These are phyloP conservation scores for Pocillopora verrucosa DNA, from an alignment of 64 coral and sea anemone genomes.

Conservation along the genomic window DNA sequence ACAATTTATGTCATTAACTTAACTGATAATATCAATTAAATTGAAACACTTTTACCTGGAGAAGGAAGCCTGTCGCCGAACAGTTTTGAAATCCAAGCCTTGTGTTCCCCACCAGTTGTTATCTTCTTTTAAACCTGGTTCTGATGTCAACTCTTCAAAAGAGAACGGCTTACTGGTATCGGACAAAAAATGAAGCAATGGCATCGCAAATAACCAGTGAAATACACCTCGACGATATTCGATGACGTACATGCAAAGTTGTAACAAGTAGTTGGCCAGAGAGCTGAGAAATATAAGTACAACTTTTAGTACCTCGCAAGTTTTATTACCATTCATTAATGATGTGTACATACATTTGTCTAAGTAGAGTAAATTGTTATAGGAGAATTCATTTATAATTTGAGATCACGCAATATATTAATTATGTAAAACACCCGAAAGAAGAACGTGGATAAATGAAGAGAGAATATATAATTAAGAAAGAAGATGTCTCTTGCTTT, in stretches of 20 bases:
- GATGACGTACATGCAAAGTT: neutral
- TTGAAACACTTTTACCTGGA: neutral
- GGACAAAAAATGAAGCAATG: slow-evolving; percentile 21
- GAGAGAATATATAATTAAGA: too few species aligned
- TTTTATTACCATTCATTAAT: too few species aligned
- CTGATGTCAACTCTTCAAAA: neutral
- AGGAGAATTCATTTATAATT: too few species aligned
- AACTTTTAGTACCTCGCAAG: too few species aligned
- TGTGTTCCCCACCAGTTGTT: slow-evolving; percentile 15
- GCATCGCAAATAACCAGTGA: slow-evolving; percentile 2
- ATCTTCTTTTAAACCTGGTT: neutral
- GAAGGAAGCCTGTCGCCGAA: neutral
- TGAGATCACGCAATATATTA: too few species aligned
- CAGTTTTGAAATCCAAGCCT: neutral
- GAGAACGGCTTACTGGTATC: neutral
- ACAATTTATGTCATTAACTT: too few species aligned
- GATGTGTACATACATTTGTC: too few species aligned
- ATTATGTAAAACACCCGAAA: too few species aligned
- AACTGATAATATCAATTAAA: neutral
- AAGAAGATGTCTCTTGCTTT: too few species aligned
- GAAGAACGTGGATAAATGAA: too few species aligned
- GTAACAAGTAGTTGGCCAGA: neutral
- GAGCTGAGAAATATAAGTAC: neutral
- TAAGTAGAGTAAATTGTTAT: too few species aligned
- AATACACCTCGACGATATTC: neutral